Conservation (phyloP, 2,113 vertebrate genomes). For the Anas platyrhynchos region DNA sequence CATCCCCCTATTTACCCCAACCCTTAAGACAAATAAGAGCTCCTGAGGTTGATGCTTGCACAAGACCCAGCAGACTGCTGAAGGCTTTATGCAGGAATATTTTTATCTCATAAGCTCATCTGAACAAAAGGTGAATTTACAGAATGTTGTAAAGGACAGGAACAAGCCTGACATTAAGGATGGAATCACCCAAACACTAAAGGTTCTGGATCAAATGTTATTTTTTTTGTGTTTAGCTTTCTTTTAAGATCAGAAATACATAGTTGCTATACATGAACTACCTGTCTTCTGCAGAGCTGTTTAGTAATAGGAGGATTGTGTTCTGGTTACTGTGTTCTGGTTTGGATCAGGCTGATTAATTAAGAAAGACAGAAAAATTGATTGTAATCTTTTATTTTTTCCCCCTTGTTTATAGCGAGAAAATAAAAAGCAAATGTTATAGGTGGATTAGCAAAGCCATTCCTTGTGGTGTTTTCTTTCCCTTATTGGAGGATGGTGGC, state of each 20-base stretch:
- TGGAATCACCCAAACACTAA: not conserved
- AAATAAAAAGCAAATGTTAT: not conserved
- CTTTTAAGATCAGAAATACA: not conserved
- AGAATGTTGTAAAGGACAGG: not conserved
- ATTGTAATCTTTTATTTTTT: not conserved
- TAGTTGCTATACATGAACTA: not conserved
- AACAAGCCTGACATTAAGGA: not conserved
- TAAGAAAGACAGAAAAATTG: not conserved
- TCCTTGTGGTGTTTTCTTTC: not conserved
- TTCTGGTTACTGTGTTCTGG: not conserved
- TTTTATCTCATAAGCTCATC: not conserved
- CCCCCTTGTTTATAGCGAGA: not conserved
- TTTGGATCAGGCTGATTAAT: not conserved
- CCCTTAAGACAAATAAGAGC: not conserved
- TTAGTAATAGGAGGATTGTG: not conserved
- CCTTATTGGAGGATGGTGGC: not conserved
- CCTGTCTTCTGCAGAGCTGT: not conserved
- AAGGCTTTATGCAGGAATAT: not conserved
- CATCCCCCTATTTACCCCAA: not conserved
- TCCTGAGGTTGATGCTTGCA: not conserved
- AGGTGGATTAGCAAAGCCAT: not conserved
- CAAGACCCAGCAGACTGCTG: not conserved
- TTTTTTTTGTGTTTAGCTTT: not conserved
- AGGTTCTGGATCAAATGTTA: not conserved
- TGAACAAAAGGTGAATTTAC: not conserved